Conservation (phyloP, 2,888 invertebrate species). For the Chesias legatella region DNA sequence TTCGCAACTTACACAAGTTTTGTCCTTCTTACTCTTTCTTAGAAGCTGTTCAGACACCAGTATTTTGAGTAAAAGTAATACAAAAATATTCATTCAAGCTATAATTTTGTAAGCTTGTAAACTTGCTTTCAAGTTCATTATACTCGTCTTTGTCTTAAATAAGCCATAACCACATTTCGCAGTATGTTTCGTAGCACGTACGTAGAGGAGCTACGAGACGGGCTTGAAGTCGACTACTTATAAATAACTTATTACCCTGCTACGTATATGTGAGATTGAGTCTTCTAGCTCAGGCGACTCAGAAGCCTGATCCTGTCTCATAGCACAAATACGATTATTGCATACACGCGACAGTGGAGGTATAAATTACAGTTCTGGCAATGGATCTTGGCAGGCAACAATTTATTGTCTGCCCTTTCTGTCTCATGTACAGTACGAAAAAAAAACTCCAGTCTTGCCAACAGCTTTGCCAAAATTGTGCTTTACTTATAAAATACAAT, state of each 20-base stretch:
- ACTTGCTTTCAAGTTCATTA: constrained; percentile 1
- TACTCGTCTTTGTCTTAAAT: constrained; percentile 11
- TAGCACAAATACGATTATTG: constrained; percentile 10
- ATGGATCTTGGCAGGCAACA: constrained; percentile 45
- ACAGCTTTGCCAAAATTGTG: no score
- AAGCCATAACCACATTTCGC: constrained; percentile 19
- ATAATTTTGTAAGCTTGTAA: no score
- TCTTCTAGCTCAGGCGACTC: constrained; percentile 25
- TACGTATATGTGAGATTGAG: constrained; percentile 29
- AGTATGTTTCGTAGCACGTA: constrained; percentile 38
- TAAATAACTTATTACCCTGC: constrained; percentile 60
- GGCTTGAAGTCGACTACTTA: constrained; percentile 45
- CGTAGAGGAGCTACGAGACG: constrained; percentile 30
- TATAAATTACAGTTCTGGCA: constrained; percentile 9
- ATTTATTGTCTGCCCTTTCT: no score
- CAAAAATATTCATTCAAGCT: no score
- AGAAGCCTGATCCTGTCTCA: constrained; percentile 14
- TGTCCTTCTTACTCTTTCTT: no score
- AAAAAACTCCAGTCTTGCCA: no score
- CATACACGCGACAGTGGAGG: background rate
- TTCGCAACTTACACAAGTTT: no score
- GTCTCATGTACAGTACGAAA: no score
- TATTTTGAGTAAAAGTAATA: no score
- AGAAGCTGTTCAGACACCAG: no score
- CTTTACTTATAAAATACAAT: no score